phyloP scores from a whole-genome alignment of 2,888 invertebrate species.

The Spodoptera exigua region DNA sequence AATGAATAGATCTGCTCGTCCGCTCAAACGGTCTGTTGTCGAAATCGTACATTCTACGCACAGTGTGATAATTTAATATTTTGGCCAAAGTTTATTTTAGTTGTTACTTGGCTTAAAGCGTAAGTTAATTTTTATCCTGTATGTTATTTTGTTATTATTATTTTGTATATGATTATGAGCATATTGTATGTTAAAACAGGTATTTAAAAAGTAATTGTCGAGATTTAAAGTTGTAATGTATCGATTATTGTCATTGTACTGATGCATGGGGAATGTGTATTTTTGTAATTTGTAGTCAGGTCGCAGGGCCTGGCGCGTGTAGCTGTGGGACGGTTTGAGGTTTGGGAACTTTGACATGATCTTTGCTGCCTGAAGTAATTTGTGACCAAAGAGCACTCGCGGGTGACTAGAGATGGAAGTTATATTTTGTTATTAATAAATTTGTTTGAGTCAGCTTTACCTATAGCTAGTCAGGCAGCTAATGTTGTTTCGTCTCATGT shows the following conservation, averaged over 20 bases:
- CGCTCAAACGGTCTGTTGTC: conserved; percentile 51
- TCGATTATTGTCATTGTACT: conserved; percentile 42
- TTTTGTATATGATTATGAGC: conserved; percentile 13
- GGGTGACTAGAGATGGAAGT: too few species aligned
- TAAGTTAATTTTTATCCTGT: conserved; percentile 56
- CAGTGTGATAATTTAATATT: conserved; percentile 75
- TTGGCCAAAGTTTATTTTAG: conserved; percentile 84
- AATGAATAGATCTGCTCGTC: conserved; percentile 32
- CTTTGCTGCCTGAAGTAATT: too few species aligned
- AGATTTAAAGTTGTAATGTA: conserved; percentile 36
- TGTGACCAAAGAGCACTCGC: too few species aligned
- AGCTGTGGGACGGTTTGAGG: conserved; percentile 17
- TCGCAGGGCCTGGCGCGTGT: conserved; percentile 11
- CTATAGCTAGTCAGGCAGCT: conserved; percentile 1
- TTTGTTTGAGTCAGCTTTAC: too few species aligned
- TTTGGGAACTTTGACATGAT: neutral
- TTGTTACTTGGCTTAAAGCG: conserved; percentile 73
- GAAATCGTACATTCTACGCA: conserved; percentile 62
- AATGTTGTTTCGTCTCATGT: neutral
- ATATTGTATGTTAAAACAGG: conserved; percentile 29
- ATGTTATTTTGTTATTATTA: conserved; percentile 35
- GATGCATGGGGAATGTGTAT: conserved; percentile 20
- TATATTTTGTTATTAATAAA: too few species aligned
- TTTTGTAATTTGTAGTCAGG: conserved; percentile 19
- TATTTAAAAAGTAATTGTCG: conserved; percentile 38